These are phyloP conservation scores for Tautogolabrus adspersus DNA, from an alignment of 2,113 vertebrate genomes.

Conservation along the genomic window DNA sequence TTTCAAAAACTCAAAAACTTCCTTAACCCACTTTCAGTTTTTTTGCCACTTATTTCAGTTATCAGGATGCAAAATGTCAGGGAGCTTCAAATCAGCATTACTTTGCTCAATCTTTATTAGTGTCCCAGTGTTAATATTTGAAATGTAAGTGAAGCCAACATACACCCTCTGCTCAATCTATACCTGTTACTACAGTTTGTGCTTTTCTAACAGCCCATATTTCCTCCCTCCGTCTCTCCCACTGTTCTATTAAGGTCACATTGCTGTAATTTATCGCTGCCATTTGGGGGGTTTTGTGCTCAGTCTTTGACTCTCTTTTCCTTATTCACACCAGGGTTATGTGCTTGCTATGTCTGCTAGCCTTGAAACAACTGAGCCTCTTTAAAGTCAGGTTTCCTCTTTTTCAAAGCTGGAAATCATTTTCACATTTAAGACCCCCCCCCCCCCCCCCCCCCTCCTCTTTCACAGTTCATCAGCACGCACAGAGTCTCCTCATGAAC, in stretches of 20 bases:
- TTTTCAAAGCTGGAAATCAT: conserved; percentile 14
- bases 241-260: conserved; percentile 59
- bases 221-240: conserved; percentile 15
- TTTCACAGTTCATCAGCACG: neutral
- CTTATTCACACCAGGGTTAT: conserved; percentile 23
- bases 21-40: neutral
- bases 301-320: conserved; percentile 20
- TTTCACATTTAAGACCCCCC: neutral
- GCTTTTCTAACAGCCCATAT: conserved; percentile 27
- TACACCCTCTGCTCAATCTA: conserved; percentile 18
- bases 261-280: conserved; percentile 55
- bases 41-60: conserved; percentile 15
- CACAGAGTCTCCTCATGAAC: neutral
- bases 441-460: neutral
- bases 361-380: conserved; percentile 1
- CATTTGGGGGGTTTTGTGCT: conserved; percentile 19
- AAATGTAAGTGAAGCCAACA: neutral
- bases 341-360: conserved; percentile 11
- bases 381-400: conserved; percentile 16
- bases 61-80: neutral
- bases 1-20: conserved; percentile 19
- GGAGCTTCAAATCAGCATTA: neutral
- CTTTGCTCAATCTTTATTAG: neutral
- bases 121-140: conserved; percentile 13
- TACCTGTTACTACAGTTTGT: conserved; percentile 18